Base-by-base conservation (phyloP, 2,888 invertebrate species). In the Pardosa pseudoannulata region DNA sequence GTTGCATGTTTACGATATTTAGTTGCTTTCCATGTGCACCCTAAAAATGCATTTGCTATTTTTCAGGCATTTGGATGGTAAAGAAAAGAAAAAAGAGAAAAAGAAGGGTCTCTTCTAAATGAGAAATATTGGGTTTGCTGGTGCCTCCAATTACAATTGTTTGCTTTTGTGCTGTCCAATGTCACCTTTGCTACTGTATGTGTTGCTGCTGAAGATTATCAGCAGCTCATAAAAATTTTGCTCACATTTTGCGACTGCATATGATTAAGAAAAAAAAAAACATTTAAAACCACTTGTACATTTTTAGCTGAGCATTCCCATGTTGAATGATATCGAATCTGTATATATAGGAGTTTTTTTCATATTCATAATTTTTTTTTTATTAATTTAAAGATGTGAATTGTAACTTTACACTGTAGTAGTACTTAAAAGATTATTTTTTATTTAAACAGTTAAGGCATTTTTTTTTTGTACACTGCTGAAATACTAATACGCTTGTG, bases 61-160 rank as follows among this genome's bases (percentile, higher is more conserved):
- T 46, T 88, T 72, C 72, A 80, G 88, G 80, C 93, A 95, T 89
- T 94, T 96, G 90, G 96, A 96, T 91, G 96, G 96, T 90, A 96
- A 96, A 93, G 96, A 96, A 80, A 90, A 90, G 92, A 96, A 96
- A 93, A 95, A 94, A 92, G 96, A 96, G 94, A 96, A 96, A 94
- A 96, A 96, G 90, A 91, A 91, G 93, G 96, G 96, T 92, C 94
- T 96, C 93, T 96, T 96, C 93, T 96, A 95, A 89, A 71, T 5
- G n/a, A n/a, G 27, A 50, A 46, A 41, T 16, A 56, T 62, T 64
- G 62, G 31, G 70, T 70, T 72, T 50, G 32, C 50, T 65, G n/a
- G 71, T 82, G 71, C 75, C 82, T 79, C 85, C 67, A 39, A 68
- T 74, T 79, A 62, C 62, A 68, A 74, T 56, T 86, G 68, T 86